A percentile compares a stretch with the other conserved stretches of the same genome.
Evolutionary conservation across 1,140 invertebrate genomes (phyloP).

Genomic region (Marisa cornuarietis): DNA sequence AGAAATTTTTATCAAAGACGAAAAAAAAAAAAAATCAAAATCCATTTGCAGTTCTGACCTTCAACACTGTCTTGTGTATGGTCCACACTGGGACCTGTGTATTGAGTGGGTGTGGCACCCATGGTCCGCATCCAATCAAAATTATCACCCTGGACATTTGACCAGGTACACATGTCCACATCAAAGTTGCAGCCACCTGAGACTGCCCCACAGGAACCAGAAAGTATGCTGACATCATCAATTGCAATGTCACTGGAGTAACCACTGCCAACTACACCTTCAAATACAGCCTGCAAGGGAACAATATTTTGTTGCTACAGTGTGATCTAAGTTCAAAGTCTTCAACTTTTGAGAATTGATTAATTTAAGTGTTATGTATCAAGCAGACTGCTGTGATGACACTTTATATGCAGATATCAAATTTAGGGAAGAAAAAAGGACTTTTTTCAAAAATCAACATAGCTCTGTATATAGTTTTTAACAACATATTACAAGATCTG

Average conservation of each 20-base stretch:
- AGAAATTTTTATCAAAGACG: no score
- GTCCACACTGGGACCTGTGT: constrained; percentile 79
- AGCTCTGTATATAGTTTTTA: no score
- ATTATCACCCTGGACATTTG: constrained; percentile 50
- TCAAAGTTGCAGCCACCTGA: constrained; percentile 51
- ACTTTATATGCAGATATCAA: no score
- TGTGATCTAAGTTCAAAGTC: no score
- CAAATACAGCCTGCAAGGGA: constrained; percentile 51
- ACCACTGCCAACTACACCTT: constrained; percentile 47
- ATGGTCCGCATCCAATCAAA: constrained; percentile 50
- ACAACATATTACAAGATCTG: no score
- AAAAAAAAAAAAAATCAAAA: no score
- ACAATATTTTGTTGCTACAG: not conserved
- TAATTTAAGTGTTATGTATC: no score
- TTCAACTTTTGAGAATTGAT: no score
- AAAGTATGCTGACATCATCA: constrained; percentile 54
- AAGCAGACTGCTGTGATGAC: no score
- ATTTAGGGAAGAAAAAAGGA: no score
- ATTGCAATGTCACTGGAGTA: constrained; percentile 56
- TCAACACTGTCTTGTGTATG: constrained; percentile 70
- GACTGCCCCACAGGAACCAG: constrained; percentile 37
- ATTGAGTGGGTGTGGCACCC: constrained; percentile 64
- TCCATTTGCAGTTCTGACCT: no score
- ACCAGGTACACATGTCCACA: constrained; percentile 50
- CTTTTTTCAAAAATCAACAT: no score